Evolutionary conservation across 2,113 vertebrate species (phyloP), one percentile per base, ranked within the genome.

Genomic region (Castor canadensis): DNA sequence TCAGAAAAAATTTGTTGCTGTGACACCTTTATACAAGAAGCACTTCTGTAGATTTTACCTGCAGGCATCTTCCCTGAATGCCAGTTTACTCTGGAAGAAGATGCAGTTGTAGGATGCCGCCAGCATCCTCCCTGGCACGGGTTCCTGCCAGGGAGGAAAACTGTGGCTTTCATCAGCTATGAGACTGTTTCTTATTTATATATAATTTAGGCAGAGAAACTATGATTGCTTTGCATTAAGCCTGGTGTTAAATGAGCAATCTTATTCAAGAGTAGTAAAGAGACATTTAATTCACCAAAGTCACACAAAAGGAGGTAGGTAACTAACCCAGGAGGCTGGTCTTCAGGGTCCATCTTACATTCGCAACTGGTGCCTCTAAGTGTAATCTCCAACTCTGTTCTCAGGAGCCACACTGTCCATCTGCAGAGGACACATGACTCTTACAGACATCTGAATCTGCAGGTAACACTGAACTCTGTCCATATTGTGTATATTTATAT

Each of bases 41-140:
- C 5, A 32, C 19, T 40, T 54, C 58, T 49, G 12, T 13, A 60
- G 45, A n/a, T 2, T 26, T 84, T 49, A 3, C 19, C 6, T 4
- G 2, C 1, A 35, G 45, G 58, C 45, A 72, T 28, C 38, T 32
- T 11, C 1, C 17, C 22, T 11, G 30, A 20, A 32, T 32, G 20
- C 0, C 3, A 4, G 40, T n/a, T 47, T 30, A 5, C 45, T 40
- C 64, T 32, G 32, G 10, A 62, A 32, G 11, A n/a, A 72, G 5
- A 0, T 69, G 4, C 9, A 8, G 40, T 47, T 47, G 13, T 26
- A 49, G 19, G 7, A 66, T 4, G 9, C 3, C 9, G n/a, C 4
- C 5, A 0, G 11, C 8, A 19, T 67, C 40, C 7, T 58, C 9
- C 9, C 3, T 49, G 35, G 40, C n/a, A 28, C 6, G 2, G 30